Base-by-base conservation (phyloP, 2,113 vertebrate genomes). In the Channa maculata region DNA sequence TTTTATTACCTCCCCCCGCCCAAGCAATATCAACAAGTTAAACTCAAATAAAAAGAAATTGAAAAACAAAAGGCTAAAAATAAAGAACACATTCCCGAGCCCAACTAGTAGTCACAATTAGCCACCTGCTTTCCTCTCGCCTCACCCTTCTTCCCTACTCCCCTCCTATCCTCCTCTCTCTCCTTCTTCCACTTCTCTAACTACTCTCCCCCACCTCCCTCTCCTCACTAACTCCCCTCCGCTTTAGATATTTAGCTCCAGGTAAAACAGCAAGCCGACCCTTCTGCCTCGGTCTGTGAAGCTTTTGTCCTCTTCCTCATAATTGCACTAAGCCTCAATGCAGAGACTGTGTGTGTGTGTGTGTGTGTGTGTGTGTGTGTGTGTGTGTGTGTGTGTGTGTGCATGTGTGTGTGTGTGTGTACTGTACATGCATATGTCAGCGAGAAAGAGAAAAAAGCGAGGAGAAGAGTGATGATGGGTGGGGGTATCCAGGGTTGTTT, bases 211-310 rank as follows among this genome's bases (percentile, higher is more conserved):
- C 24, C 41, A 15, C 10, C 62, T 37, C 60, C 69, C 57, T 70
- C 72, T 38, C 51, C 54, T 82, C 73, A 65, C 68, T 61, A 15
- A 15, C 86, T 83, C 86, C 83, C 77, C 74, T 62, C 59, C 10
- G 67, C 81, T 94, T 95, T 94, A 91, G 91, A 94, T 94, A 91
- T 95, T 95, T 96, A 91, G 95, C 96, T 97, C 86, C 95, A 96
- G 96, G 96, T 97, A 93, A 96, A 94, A 95, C 94, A 95, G 88
- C 87, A 90, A 94, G 93, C 92, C 87, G 89, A 94, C 95, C 79
- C 95, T 96, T 96, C 93, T 89, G 88, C 92, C 62, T 81, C 90
- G 92, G 93, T 93, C 94, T 95, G 94, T 95, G 93, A 95, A 95
- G 94, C 95, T 94, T 93, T 91, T 92, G 91, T 95, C 90, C 89